Base-by-base conservation (phyloP, 1,140 invertebrate species). In the Homarus americanus region DNA sequence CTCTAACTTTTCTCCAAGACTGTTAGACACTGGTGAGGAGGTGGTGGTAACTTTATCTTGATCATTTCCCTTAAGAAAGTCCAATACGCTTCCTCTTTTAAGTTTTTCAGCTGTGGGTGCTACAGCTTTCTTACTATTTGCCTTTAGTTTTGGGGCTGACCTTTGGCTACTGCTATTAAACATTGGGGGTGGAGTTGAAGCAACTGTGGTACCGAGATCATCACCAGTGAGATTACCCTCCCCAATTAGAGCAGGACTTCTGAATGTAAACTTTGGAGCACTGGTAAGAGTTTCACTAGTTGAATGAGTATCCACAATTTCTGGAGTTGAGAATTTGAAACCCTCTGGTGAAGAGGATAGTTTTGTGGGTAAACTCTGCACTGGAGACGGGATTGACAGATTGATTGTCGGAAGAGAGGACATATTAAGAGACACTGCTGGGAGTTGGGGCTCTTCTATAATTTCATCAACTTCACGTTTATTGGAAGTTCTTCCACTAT, bases 361-460 rank as follows among this genome's bases (percentile, higher is more conserved):
- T 0, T 72, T 75, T 12, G 72, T 9, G 12, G 76, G 87, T 34
- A 78, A 53, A 53, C 79, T 63, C 20, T 32, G 34, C 36, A 34
- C 63, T n/a, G 82, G 44, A n/a, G 80, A 36, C 4, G 83, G 66
- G 32, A 83, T 76, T 38, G 82, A 40, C 36, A 92, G 63, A 80
- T 86, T 86, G n/a, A 92, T 88, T 36, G 86, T 92, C 0, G 91
- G 91, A 15, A 92, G 87, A 36, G 91, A 82, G 28, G 87, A 58
- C 76, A 92, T 69, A 0, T 63, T 58, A 12, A 87, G 72, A 2
- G 91, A 53, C 24, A 86, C 82, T 20, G 87, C 17, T 69, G 91
- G 87, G 3, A 92, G 63, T 10, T 78, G 53, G 32, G 79, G 73
- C 2, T 85, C 86, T 72, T 88, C 91, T 20, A 75, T 1, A 49